phyloP scores from a whole-genome alignment of 2,113 vertebrate genomes.

The Sula dactylatra region DNA sequence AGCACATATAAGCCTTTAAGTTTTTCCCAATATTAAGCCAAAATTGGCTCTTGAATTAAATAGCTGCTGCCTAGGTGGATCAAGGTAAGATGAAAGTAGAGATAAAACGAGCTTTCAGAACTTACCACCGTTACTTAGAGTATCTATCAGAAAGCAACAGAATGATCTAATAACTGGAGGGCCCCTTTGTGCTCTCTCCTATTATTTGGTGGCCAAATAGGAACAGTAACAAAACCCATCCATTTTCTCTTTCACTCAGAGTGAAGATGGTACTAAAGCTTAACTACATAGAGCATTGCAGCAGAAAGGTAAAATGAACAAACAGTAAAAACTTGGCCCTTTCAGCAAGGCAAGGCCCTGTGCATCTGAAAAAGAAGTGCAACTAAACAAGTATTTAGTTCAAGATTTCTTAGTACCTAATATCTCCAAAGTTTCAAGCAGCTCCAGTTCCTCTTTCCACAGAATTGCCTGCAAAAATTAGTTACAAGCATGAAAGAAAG shows the following conservation, averaged over 20 bases:
- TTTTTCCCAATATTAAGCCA: neutral
- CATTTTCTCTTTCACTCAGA: neutral
- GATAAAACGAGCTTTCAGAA: neutral
- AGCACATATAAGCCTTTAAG: neutral
- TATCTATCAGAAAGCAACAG: neutral
- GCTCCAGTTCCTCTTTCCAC: neutral
- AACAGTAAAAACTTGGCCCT: neutral
- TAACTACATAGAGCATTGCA: neutral
- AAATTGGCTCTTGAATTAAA: neutral
- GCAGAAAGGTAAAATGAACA: neutral
- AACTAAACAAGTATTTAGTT: too few relatives aligned
- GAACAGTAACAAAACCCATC: neutral
- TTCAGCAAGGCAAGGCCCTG: neutral
- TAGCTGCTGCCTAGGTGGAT: neutral
- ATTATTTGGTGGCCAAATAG: neutral
- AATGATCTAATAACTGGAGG: neutral
- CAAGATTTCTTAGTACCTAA: neutral
- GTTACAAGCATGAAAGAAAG: neutral
- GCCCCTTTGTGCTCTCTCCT: neutral
- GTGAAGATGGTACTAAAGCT: neutral
- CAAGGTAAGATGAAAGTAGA: neutral
- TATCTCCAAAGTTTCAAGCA: neutral
- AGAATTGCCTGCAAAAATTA: neutral
- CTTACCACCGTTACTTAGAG: neutral
- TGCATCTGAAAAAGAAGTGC: neutral